A percentile compares a stretch with the other conserved stretches of the same genome.
These are phyloP conservation scores for Drosophila varians DNA, from an alignment of 1,140 invertebrate species.

Conservation along the genomic window DNA sequence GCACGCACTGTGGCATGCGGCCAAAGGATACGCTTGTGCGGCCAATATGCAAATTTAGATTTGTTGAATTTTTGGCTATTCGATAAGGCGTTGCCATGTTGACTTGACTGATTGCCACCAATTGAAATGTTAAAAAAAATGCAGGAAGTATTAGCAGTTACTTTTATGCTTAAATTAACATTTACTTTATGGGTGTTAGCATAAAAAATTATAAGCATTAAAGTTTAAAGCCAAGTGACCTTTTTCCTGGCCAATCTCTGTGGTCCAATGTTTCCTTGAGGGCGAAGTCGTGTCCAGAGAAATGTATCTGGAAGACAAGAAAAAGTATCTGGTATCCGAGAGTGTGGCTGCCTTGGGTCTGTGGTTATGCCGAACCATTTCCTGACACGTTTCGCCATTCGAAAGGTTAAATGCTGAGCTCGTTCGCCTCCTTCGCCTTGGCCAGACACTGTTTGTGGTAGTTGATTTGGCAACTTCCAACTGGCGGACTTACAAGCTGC, in stretches of 20 bases:
- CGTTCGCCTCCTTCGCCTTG: slow-evolving; percentile 66
- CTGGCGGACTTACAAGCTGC: slow-evolving; percentile 46
- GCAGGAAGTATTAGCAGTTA: too few relatives aligned
- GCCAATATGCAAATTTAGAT: slow-evolving; percentile 26
- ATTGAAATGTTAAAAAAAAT: too few relatives aligned
- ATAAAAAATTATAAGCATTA: slow-evolving; percentile 35
- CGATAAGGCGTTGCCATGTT: too few relatives aligned
- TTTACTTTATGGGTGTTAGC: slow-evolving; percentile 30
- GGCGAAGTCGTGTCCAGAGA: slow-evolving; percentile 35
- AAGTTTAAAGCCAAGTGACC: slow-evolving; percentile 16
- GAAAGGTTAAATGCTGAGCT: slow-evolving; percentile 64
- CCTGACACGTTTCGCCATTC: slow-evolving; percentile 60
- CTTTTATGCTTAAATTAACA: not conserved
- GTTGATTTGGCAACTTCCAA: slow-evolving; percentile 9
- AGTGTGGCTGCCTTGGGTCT: slow-evolving; percentile 32
- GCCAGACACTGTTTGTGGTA: slow-evolving; percentile 39
- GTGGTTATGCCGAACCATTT: slow-evolving; percentile 51
- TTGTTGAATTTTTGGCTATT: too few relatives aligned
- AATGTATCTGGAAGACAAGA: slow-evolving; percentile 16
- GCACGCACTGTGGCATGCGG: slow-evolving; percentile 3
- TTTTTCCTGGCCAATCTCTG: slow-evolving; percentile 20
- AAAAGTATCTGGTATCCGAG: slow-evolving; percentile 9
- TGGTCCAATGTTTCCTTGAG: slow-evolving; percentile 36
- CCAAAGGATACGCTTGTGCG: slow-evolving; percentile 25
- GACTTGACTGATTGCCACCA: too few relatives aligned